Base-by-base conservation (phyloP, 37 sponge, comb jelly and placozoan genomes). In the Mnemiopsis leidyi region DNA sequence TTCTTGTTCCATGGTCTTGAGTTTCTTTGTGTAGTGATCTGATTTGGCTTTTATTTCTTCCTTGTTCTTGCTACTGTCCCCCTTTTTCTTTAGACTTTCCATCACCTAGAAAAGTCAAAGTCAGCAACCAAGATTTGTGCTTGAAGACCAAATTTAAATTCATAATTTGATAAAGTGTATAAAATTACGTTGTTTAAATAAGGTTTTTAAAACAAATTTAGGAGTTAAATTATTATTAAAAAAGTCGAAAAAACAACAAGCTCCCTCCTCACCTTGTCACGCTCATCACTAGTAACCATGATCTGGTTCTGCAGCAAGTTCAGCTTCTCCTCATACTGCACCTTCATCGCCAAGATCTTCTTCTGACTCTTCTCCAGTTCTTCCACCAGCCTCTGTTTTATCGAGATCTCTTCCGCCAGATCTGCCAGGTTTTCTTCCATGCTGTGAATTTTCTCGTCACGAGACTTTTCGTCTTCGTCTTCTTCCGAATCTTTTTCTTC, bases 241-340 rank as follows among this genome's bases (percentile, higher is more conserved):
- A n/a, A n/a, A n/a, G n/a, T n/a, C n/a, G n/a, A n/a, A n/a, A n/a
- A n/a, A n/a, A n/a, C n/a, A n/a, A n/a, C n/a, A n/a, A n/a, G n/a
- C n/a, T n/a, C n/a, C n/a, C n/a, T n/a, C n/a, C n/a, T n/a, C n/a
- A n/a, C 90, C 29, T 85, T 85, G 23, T 85, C 90, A 7, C 90
- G 40, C 90, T 85, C 90, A 40, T 85, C 90, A 85, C 90, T 36
- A 21, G 90, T 85, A 0, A 69, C 79, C 16, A 88, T 82, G 68
- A 97, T 97, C 61, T 97, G 95, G 1, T 93, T 71, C 38, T 96
- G 96, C 24, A 98, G 93, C 30, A 95, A 32, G 0, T 69, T n/a
- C 94, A 98, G 93, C 83, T 98, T 97, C 37, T 97, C 96, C 82
- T 98, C 98, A 76, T 98, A 98, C 93, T 98, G 98, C 39, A 93